phyloP scores from a whole-genome alignment of 2,113 vertebrate genomes.

The Rhombomys opimus region DNA sequence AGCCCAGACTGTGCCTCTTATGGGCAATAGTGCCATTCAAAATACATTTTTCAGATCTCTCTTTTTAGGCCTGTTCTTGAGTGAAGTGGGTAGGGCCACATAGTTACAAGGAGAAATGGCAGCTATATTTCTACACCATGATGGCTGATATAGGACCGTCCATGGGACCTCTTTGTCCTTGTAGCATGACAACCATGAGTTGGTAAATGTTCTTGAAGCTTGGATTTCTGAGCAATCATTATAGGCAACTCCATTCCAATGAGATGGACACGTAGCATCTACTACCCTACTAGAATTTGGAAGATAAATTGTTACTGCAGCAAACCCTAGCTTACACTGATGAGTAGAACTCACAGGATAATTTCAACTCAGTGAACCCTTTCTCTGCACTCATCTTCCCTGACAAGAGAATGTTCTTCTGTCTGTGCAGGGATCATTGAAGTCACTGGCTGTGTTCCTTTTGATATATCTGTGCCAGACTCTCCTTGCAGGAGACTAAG shows the following conservation, averaged over 20 bases:
- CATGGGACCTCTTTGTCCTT: neutral
- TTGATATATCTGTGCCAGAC: neutral
- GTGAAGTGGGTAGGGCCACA: neutral
- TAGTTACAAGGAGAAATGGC: neutral
- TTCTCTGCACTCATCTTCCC: neutral
- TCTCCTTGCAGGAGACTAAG: neutral
- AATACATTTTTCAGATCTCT: constrained; percentile 13
- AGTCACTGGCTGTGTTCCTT: neutral
- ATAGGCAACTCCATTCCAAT: neutral
- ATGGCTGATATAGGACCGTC: neutral
- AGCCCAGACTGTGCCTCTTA: neutral
- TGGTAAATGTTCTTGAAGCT: neutral
- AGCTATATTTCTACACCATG: neutral
- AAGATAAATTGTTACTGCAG: neutral
- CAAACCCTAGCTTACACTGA: neutral
- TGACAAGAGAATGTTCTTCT: neutral
- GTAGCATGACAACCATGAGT: neutral
- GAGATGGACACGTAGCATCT: neutral
- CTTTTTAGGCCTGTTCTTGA: neutral
- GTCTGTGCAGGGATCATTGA: neutral
- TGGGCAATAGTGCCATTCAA: neutral
- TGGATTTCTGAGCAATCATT: neutral
- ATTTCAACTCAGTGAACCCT: neutral
- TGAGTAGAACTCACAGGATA: neutral
- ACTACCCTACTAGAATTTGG: neutral